Evolutionary conservation across 2,797 vertebrate species (phyloP), one percentile per base, ranked within the genome.

Genomic region (Argya squamiceps): DNA sequence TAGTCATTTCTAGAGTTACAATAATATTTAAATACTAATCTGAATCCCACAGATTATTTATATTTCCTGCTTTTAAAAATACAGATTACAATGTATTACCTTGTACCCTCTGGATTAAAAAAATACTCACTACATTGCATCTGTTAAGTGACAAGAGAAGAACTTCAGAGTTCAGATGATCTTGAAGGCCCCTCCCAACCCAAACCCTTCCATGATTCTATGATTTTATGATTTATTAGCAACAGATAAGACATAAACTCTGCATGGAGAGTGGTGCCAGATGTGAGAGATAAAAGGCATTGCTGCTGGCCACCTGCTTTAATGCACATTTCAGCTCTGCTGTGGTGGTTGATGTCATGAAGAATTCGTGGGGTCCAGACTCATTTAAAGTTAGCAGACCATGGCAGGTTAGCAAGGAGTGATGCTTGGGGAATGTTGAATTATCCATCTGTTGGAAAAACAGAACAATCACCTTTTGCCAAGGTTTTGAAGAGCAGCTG

Each of bases 221-320:
- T 44, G 76, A 96, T 96, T 97, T 97, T 17, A 27, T 41, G 77
- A 97, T 96, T 97, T 97, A 94, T 98, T 97, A 94, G 88, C 92
- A 79, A 20, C 86, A 96, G 94, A 78, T 96, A 93, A 73, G 21
- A 15, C 65, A 82, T 89, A 36, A 92, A 84, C 94, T 92, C 92
- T 91, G 37, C 24, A 27, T 68, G 94, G 85, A 96, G 74, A 60
- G 43, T 75, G 93, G 88, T 91, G 77, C 95, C 97, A 98, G 96
- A 97, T 97, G 97, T 92, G 95, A 59, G 90, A 77, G 84, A 65
- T 8, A 11, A 88, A 92, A 96, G 84, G 69, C 70, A 37, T 71
- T 53, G 59, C 96, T 50, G 88, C 64, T 88, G 94, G 90, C 97
- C 97, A 97, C 97, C 97, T 98, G 97, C 94, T 96, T 27, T 64